These are phyloP conservation scores for Papilio demoleus DNA, from an alignment of 2,888 invertebrate species.

Conservation along the genomic window DNA sequence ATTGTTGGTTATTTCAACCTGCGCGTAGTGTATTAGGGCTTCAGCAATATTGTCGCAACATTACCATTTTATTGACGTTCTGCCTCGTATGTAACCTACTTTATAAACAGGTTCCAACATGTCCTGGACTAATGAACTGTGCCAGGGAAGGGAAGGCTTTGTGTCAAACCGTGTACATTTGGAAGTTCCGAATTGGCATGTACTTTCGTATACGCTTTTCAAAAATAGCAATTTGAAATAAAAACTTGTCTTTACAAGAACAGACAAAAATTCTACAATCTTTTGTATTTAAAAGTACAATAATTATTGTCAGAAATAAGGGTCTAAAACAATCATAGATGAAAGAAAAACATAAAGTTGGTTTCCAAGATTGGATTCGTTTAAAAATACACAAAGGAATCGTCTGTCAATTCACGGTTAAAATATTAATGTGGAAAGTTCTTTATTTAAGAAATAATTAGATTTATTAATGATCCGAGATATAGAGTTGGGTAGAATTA, in stretches of 20 bases:
- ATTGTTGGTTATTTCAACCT: slow-evolving; percentile 25
- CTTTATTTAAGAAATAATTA: slow-evolving; percentile 13
- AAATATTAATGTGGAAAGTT: neutral
- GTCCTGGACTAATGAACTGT: slow-evolving; percentile 33
- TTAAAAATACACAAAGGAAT: neutral
- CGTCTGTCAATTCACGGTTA: neutral
- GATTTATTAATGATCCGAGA: slow-evolving; percentile 13
- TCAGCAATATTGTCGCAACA: slow-evolving; percentile 52
- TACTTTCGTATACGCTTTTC: neutral
- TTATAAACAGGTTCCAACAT: slow-evolving; percentile 34
- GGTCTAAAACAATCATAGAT: neutral
- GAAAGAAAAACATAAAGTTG: neutral
- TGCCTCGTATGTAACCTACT: slow-evolving; percentile 36
- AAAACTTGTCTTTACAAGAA: too few species aligned
- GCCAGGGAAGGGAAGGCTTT: slow-evolving; percentile 14
- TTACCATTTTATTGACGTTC: slow-evolving; percentile 57
- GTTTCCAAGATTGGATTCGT: neutral
- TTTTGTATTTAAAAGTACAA: too few species aligned
- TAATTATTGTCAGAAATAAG: neutral
- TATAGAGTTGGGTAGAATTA: slow-evolving; percentile 15
- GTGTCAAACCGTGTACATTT: neutral
- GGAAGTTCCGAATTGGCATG: neutral
- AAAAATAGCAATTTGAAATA: neutral
- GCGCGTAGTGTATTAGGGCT: slow-evolving; percentile 36
- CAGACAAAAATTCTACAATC: too few species aligned